These are phyloP conservation scores for Halcyon badia DNA, from an alignment of 2,797 vertebrate species.

Conservation along the genomic window DNA sequence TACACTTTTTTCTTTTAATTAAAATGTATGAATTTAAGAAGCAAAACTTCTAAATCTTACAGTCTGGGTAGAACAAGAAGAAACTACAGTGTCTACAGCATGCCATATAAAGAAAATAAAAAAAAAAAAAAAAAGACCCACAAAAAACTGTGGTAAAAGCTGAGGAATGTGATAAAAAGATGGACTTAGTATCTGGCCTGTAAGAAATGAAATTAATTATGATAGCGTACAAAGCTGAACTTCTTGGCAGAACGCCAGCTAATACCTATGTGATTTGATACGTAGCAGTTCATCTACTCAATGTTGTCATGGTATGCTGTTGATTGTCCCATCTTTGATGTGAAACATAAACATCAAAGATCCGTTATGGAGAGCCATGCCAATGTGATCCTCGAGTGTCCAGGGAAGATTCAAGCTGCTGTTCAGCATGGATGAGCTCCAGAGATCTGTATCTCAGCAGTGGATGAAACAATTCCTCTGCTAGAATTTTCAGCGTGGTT, in stretches of 20 bases:
- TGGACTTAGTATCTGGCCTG: not conserved
- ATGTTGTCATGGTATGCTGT: not conserved
- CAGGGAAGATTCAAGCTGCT: not conserved
- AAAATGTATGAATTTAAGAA: slow-evolving; percentile 52
- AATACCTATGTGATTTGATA: not conserved
- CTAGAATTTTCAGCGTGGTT: not conserved
- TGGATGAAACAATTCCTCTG: not conserved
- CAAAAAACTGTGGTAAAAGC: not conserved
- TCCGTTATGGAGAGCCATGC: not conserved
- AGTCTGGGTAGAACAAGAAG: not conserved
- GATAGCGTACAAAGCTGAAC: not conserved
- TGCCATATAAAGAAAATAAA: not conserved
- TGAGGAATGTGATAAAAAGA: not conserved
- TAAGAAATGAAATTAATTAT: not conserved
- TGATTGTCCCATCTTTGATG: not conserved
- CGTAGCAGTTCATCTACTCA: not conserved
- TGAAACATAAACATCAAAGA: not conserved
- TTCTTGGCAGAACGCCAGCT: not conserved
- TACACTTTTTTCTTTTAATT: slow-evolving; percentile 66
- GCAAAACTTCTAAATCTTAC: slow-evolving; percentile 17
- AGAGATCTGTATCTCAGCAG: not conserved
- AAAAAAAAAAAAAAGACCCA: not conserved
- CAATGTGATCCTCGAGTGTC: rapidly evolving
- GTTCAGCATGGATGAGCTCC: not conserved
- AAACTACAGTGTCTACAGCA: not conserved